These are phyloP conservation scores for Allophyes oxyacanthae DNA, from an alignment of 2,888 invertebrate species.

Conservation along the genomic window DNA sequence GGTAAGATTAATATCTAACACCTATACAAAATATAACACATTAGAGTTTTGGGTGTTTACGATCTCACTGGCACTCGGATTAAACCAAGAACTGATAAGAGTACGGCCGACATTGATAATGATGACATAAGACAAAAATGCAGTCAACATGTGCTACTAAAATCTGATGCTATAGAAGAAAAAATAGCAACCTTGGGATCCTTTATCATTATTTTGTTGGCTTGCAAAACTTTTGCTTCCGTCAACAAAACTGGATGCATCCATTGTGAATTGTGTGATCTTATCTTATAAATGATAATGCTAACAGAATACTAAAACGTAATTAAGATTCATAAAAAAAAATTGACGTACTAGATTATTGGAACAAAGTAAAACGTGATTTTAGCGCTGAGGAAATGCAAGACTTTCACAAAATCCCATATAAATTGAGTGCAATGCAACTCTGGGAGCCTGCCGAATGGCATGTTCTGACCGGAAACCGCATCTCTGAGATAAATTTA, in stretches of 20 bases:
- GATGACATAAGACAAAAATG: slow-evolving; percentile 46
- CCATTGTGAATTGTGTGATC: slow-evolving; percentile 1
- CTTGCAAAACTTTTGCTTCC: slow-evolving; percentile 9
- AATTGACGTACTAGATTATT: background rate
- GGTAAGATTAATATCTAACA: no score
- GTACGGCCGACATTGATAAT: slow-evolving; percentile 35
- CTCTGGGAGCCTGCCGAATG: slow-evolving; percentile 56
- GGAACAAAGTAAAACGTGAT: background rate
- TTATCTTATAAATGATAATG: background rate
- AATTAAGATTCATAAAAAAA: no score
- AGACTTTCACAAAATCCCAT: slow-evolving; percentile 70
- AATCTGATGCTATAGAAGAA: background rate
- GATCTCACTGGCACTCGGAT: slow-evolving; percentile 11
- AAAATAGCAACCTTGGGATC: background rate
- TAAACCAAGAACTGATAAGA: slow-evolving; percentile 35
- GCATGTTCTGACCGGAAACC: slow-evolving; percentile 81
- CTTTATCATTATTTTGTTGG: slow-evolving; percentile 2
- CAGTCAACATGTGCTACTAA: slow-evolving; percentile 24
- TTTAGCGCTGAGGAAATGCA: slow-evolving; percentile 57
- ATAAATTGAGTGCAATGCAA: slow-evolving; percentile 69
- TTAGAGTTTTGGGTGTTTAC: no score
- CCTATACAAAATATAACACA: no score
- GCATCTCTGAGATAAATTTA: slow-evolving; percentile 83
- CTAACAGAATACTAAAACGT: background rate
- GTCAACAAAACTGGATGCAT: background rate